phyloP scores from a whole-genome alignment of 1,140 invertebrate species.

The Drosophila lacertosa region DNA sequence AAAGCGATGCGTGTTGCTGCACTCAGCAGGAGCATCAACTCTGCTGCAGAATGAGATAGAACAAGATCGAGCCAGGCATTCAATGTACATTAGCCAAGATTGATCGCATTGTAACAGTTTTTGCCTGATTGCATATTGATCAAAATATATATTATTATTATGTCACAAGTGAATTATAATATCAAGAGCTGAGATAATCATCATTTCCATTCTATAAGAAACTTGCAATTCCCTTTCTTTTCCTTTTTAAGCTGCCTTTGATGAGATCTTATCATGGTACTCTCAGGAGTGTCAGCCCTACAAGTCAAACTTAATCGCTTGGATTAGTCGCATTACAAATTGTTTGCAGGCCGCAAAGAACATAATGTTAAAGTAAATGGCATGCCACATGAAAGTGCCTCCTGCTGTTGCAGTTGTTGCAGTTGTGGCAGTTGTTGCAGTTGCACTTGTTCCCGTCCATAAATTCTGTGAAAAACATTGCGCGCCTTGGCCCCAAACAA shows the following conservation, averaged over 20 bases:
- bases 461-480: slow-evolving; percentile 17
- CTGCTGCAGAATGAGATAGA: slow-evolving; percentile 3
- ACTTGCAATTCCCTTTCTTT: no score
- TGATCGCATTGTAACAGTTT: no score
- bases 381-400: slow-evolving; percentile 54
- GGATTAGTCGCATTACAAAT: slow-evolving; percentile 79
- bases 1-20: slow-evolving; percentile 52
- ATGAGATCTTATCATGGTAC: no score
- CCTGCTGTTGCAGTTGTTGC: slow-evolving; percentile 28
- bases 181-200: neutral
- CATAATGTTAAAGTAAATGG: slow-evolving; percentile 70
- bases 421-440: slow-evolving; percentile 1
- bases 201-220: no score
- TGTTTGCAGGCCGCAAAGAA: slow-evolving; percentile 48
- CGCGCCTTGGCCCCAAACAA: slow-evolving; percentile 45
- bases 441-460: slow-evolving; percentile 46
- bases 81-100: neutral
- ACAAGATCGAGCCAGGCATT: neutral
- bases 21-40: slow-evolving; percentile 15
- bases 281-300: no score
- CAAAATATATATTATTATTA: no score
- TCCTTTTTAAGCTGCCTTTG: no score
- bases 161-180: no score
- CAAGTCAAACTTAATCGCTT: slow-evolving; percentile 69
- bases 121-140: no score